phyloP scores from a whole-genome alignment of 2,113 vertebrate genomes.

The Caranx melampygus region DNA sequence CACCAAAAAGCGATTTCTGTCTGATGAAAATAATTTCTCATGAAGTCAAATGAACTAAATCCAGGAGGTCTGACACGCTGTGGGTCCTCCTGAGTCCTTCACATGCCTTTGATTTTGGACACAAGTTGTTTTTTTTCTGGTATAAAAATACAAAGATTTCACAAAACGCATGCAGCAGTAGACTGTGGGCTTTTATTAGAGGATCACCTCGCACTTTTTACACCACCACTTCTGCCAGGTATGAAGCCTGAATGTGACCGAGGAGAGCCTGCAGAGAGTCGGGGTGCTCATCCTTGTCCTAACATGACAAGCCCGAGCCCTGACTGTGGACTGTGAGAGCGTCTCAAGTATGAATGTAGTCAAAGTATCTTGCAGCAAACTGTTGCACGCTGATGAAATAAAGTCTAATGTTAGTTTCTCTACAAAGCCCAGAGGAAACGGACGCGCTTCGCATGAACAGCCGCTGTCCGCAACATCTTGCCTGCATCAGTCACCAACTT shows the following conservation, averaged over 20 bases:
- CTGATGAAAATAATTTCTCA: background rate
- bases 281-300: background rate
- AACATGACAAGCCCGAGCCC: background rate
- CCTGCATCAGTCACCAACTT: conserved; percentile 54
- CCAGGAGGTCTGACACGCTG: background rate
- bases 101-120: background rate
- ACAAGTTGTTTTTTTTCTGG: background rate
- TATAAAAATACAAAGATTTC: background rate
- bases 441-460: background rate
- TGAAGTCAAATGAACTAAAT: background rate
- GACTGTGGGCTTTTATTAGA: background rate
- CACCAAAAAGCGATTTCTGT: background rate
- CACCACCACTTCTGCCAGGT: background rate
- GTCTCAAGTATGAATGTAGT: background rate
- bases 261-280: conserved; percentile 1
- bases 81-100: background rate
- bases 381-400: background rate
- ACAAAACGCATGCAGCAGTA: background rate
- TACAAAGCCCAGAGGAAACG: background rate
- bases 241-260: background rate
- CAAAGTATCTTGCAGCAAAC: background rate
- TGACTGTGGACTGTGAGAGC: background rate
- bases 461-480: conserved; percentile 26
- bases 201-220: background rate
- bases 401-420: background rate